These are phyloP conservation scores for Atta texana DNA, from an alignment of 1,140 invertebrate species.

Conservation along the genomic window DNA sequence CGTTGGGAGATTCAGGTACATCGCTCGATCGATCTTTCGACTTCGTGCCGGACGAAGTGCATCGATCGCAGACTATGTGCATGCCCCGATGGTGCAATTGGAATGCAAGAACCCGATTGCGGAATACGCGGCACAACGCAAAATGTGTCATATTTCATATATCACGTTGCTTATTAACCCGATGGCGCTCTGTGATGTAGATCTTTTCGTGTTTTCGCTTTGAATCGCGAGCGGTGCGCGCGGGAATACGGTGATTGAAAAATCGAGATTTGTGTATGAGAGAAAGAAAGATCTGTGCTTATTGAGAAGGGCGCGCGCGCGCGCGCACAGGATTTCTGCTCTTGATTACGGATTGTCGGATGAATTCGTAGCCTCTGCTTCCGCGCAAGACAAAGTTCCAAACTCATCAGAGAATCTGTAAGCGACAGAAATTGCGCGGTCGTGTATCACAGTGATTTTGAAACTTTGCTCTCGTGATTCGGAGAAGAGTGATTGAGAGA, in stretches of 20 bases:
- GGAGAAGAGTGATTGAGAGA: not conserved
- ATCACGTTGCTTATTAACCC: slow-evolving; percentile 21
- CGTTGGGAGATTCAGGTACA: slow-evolving; percentile 1
- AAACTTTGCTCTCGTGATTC: slow-evolving; percentile 29
- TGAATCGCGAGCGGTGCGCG: slow-evolving; percentile 8
- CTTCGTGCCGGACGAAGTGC: slow-evolving; percentile 25
- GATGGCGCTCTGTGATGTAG: slow-evolving; percentile 19
- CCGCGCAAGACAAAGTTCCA: not conserved
- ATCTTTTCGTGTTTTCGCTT: slow-evolving; percentile 45
- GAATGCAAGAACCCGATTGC: slow-evolving; percentile 22
- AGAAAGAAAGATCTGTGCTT: slow-evolving; percentile 13
- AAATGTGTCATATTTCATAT: slow-evolving; percentile 4
- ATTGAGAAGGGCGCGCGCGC: not conserved
- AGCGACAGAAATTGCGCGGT: not conserved
- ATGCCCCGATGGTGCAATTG: slow-evolving; percentile 11
- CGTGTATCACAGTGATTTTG: slow-evolving; percentile 5
- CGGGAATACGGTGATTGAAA: slow-evolving; percentile 21
- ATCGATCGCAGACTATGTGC: slow-evolving; percentile 11
- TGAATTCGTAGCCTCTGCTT: slow-evolving; percentile 5
- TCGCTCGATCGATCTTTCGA: slow-evolving; percentile 46
- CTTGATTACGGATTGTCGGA: slow-evolving; percentile 20
- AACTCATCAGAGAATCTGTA: not conserved
- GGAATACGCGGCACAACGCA: not conserved
- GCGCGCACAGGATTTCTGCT: not conserved
- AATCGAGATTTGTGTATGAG: slow-evolving; percentile 10